A percentile compares a stretch with the other conserved stretches of the same genome.
Evolutionary conservation across 2,888 invertebrate species (phyloP).

Genomic region (Cephus nigrinus): DNA sequence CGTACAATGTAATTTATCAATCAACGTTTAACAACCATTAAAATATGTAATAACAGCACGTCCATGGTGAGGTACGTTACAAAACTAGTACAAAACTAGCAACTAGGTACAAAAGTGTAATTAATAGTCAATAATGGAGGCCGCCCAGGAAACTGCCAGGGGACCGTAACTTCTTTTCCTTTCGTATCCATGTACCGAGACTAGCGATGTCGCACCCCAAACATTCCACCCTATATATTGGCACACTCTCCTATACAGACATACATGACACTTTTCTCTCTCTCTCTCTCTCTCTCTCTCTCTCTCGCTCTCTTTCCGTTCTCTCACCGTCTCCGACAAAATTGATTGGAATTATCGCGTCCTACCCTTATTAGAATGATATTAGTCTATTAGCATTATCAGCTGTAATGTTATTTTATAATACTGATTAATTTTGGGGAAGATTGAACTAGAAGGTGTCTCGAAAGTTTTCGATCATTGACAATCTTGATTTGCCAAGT

Average conservation of each 20-base stretch:
- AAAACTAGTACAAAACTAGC: conserved; percentile 73
- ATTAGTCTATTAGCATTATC: not conserved
- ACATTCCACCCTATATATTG: not conserved
- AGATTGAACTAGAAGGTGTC: not conserved
- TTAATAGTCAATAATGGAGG: conserved; percentile 57
- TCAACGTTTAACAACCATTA: conserved; percentile 56
- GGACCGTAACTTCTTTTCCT: conserved; percentile 40
- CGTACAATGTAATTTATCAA: conserved; percentile 38
- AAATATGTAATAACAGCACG: conserved; percentile 63
- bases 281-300: conserved; percentile 24
- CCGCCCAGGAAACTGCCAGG: conserved; percentile 57
- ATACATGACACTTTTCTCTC: conserved; percentile 25
- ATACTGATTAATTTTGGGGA: not conserved
- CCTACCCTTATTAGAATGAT: not conserved
- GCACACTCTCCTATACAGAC: not conserved
- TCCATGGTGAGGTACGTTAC: conserved; percentile 66
- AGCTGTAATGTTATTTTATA: not conserved
- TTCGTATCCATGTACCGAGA: conserved; percentile 18
- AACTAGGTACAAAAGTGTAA: conserved; percentile 70
- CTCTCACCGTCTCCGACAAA: conserved; percentile 14
- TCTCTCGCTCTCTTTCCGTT: conserved; percentile 13
- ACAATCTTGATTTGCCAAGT: not conserved
- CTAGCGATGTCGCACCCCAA: conserved; percentile 29
- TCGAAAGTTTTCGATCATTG: not conserved
- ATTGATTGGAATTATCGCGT: conserved; percentile 3